Evolutionary conservation across 2,113 vertebrate species (phyloP).

Genomic region (Petrocephalus zakoni): DNA sequence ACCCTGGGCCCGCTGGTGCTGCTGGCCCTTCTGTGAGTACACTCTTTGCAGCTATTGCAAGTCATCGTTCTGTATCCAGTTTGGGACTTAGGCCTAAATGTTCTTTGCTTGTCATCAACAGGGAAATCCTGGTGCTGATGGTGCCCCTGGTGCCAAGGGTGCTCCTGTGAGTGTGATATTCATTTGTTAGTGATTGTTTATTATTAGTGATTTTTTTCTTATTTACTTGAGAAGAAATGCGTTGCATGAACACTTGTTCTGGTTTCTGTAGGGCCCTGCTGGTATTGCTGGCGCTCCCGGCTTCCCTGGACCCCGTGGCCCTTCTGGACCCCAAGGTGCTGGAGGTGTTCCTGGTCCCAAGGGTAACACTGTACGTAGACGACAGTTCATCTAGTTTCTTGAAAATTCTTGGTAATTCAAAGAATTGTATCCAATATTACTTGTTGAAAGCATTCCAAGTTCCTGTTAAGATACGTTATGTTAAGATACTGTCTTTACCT

Average conservation of each 20-base stretch:
- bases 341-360: conserved; percentile 82
- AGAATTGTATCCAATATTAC: background rate
- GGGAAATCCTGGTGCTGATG: conserved; percentile 90
- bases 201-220: background rate
- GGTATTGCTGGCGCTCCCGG: conserved; percentile 95
- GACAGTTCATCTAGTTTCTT: background rate
- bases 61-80: background rate
- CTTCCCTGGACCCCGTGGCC: conserved; percentile 93
- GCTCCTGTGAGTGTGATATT: conserved; percentile 69
- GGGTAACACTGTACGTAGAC: conserved; percentile 85
- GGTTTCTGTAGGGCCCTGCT: conserved; percentile 76
- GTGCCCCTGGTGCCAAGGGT: conserved; percentile 86
- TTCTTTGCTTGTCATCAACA: conserved; percentile 41
- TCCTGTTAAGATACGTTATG: background rate
- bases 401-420: background rate
- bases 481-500: background rate
- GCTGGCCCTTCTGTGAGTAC: conserved; percentile 85
- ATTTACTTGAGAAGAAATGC: background rate
- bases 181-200: background rate
- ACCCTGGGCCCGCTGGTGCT: conserved; percentile 85
- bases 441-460: background rate
- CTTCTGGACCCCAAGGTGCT: conserved; percentile 83
- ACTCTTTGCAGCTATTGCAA: background rate
- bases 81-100: background rate
- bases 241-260: conserved; percentile 25